phyloP scores from a whole-genome alignment of 2,888 invertebrate species.

The Zele albiditarsus region DNA sequence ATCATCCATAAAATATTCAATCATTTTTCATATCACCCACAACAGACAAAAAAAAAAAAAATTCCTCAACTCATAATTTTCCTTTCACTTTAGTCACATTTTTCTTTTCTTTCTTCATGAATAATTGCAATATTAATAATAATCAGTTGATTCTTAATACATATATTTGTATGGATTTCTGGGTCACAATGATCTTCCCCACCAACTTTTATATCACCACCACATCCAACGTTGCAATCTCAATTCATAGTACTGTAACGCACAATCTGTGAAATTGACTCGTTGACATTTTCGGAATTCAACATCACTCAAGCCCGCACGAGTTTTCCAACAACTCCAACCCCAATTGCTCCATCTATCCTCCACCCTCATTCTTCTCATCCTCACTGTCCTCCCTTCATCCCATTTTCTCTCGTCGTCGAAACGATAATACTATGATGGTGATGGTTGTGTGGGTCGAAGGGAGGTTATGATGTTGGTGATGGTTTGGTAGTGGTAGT shows the following conservation, averaged over 20 bases:
- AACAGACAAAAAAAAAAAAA: background rate
- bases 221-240: background rate
- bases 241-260: background rate
- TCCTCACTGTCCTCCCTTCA: background rate
- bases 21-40: background rate
- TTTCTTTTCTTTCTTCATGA: background rate
- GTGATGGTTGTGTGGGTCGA: background rate
- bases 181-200: background rate
- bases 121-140: background rate
- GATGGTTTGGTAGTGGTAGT: background rate
- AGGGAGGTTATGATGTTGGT: background rate
- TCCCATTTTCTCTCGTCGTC: slow-evolving; percentile 4
- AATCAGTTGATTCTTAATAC: background rate
- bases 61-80: background rate
- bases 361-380: background rate
- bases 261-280: slow-evolving; percentile 13
- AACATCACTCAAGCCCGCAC: slow-evolving; percentile 4
- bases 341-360: slow-evolving; percentile 9
- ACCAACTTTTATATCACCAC: background rate
- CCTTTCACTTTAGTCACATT: background rate
- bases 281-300: slow-evolving; percentile 13
- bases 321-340: background rate
- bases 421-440: slow-evolving; percentile 9
- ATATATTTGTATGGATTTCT: background rate
- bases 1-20: background rate